Evolutionary conservation across 1,140 invertebrate genomes (phyloP).

Genomic region (Solenopsis fugax): DNA sequence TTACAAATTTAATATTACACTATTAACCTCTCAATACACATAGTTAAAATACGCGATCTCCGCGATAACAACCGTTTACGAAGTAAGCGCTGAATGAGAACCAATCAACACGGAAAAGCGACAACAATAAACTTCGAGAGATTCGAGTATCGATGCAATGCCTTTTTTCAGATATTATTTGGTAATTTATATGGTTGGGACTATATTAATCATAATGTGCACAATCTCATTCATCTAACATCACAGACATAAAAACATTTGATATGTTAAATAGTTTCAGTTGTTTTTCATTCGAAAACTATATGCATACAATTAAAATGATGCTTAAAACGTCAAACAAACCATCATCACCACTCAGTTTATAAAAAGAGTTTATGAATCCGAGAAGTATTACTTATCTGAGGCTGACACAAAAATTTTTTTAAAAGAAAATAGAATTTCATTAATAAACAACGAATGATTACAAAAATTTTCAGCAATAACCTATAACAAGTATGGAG

Average conservation of each 20-base stretch:
- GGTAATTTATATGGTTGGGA: too few relatives aligned
- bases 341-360: slow-evolving; percentile 13
- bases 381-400: neutral
- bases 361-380: slow-evolving; percentile 20
- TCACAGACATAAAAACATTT: slow-evolving; percentile 10
- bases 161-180: too few relatives aligned
- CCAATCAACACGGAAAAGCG: too few relatives aligned
- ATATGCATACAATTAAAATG: slow-evolving; percentile 30
- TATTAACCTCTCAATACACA: too few relatives aligned
- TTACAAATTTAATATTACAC: too few relatives aligned
- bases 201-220: slow-evolving; percentile 11
- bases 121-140: too few relatives aligned
- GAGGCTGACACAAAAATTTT: neutral
- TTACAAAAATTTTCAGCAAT: slow-evolving; percentile 7
- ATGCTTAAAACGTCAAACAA: slow-evolving; percentile 26
- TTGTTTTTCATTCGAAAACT: slow-evolving; percentile 25
- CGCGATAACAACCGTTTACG: too few relatives aligned
- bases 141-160: too few relatives aligned
- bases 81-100: too few relatives aligned
- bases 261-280: slow-evolving; percentile 4
- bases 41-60: too few relatives aligned
- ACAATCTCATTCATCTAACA: slow-evolving; percentile 20
- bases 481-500: neutral
- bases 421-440: neutral
- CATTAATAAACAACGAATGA: neutral